phyloP scores from a whole-genome alignment of 2,113 vertebrate genomes.

The Petroica traversi region DNA sequence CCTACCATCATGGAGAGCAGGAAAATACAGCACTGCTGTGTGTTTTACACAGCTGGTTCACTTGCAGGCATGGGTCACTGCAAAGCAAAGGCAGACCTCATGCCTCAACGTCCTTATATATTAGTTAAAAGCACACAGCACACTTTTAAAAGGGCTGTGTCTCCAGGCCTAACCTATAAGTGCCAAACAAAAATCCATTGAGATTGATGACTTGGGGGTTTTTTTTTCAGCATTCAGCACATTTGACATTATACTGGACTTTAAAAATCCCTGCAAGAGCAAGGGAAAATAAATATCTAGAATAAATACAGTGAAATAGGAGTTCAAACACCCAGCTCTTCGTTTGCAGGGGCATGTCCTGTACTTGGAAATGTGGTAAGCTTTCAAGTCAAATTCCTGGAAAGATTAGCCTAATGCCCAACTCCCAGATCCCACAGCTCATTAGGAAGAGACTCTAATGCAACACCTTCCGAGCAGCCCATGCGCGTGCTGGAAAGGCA shows the following conservation, averaged over 20 bases:
- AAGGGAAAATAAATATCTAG: background rate
- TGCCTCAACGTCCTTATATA: background rate
- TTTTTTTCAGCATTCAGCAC: background rate
- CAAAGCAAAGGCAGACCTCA: constrained; percentile 36
- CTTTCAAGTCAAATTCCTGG: constrained; percentile 43
- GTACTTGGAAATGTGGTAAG: background rate
- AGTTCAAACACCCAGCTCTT: background rate
- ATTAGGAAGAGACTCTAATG: background rate
- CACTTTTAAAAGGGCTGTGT: constrained; percentile 14
- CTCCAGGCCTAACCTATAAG: constrained; percentile 7
- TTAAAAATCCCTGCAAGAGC: background rate
- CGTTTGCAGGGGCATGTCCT: background rate
- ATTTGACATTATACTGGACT: background rate
- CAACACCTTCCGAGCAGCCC: background rate
- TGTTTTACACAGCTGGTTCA: background rate
- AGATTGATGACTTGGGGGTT: background rate
- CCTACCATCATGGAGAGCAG: background rate
- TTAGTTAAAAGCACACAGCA: background rate
- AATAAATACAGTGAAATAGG: background rate
- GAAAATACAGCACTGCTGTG: background rate
- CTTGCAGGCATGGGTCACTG: background rate
- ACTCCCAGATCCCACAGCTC: background rate
- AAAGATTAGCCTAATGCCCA: background rate
- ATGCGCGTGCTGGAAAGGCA: accelerated
- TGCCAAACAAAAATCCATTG: constrained; percentile 30